Conservation (phyloP, 2,113 vertebrate species). For the Cryptomyrus ogoouensis region DNA sequence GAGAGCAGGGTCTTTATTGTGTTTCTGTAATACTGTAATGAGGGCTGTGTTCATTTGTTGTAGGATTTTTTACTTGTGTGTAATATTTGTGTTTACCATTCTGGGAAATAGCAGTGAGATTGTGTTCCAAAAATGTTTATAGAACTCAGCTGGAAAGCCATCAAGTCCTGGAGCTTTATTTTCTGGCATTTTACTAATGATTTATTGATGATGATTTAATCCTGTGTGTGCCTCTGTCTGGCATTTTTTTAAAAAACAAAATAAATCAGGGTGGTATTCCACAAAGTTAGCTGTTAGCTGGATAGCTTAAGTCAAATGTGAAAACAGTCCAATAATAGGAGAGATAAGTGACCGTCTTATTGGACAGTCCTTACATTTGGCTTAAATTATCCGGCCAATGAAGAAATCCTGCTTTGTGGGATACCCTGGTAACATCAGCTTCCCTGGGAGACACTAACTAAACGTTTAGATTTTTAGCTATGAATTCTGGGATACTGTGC, state of each 20-base stretch:
- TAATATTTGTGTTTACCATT: not conserved
- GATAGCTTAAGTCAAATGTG: too few species aligned
- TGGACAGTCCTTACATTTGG: not conserved
- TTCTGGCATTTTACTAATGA: too few species aligned
- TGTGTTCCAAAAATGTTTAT: not conserved
- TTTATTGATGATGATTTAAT: too few species aligned
- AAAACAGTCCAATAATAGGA: too few species aligned
- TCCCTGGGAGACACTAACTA: not conserved
- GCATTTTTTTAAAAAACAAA: too few species aligned
- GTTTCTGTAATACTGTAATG: not conserved
- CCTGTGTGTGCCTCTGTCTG: too few species aligned
- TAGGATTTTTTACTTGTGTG: not conserved
- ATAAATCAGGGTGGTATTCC: too few species aligned
- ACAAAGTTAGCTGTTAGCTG: too few species aligned
- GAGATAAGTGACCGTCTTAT: not conserved
- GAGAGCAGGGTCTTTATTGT: not conserved
- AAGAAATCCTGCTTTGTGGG: not conserved
- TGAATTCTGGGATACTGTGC: not conserved
- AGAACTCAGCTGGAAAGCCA: too few species aligned
- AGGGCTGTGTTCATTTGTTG: not conserved
- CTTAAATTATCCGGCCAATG: not conserved
- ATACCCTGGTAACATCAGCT: not conserved
- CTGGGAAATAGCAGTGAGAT: not conserved
- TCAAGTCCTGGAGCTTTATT: too few species aligned
- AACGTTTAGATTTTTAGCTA: not conserved